phyloP scores from a whole-genome alignment of 2,888 invertebrate species.

The Chymomyza fuscimana region DNA sequence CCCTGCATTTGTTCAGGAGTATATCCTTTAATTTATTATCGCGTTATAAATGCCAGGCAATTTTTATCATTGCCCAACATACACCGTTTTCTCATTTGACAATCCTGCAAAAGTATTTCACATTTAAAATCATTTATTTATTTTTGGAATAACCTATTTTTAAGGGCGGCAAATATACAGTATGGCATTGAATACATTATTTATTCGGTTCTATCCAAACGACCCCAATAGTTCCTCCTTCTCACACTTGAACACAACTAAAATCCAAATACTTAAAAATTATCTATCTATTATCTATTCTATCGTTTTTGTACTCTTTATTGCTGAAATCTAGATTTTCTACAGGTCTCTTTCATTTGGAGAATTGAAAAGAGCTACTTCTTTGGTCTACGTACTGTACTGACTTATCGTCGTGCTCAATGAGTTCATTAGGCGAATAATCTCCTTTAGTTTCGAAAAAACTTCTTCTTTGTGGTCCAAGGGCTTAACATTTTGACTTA shows the following conservation, averaged over 20 bases:
- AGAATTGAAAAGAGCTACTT: background rate
- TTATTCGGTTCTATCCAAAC: no score
- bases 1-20: no score
- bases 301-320: background rate
- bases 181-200: no score
- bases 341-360: background rate
- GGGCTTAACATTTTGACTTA: background rate
- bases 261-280: no score
- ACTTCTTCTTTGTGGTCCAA: background rate
- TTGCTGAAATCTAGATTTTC: background rate
- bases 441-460: background rate
- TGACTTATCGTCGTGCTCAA: conserved; percentile 29
- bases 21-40: no score
- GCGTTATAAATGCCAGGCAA: conserved; percentile 42
- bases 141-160: background rate
- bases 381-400: background rate
- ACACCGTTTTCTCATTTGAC: background rate
- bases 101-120: background rate
- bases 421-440: background rate
- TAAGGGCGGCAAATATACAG: no score
- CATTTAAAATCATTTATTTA: background rate
- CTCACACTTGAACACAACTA: no score
- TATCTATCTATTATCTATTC: no score
- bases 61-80: conserved; percentile 61
- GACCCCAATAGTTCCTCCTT: no score